These are phyloP conservation scores for Mellivora capensis DNA, from an alignment of 2,113 vertebrate species.

Conservation along the genomic window DNA sequence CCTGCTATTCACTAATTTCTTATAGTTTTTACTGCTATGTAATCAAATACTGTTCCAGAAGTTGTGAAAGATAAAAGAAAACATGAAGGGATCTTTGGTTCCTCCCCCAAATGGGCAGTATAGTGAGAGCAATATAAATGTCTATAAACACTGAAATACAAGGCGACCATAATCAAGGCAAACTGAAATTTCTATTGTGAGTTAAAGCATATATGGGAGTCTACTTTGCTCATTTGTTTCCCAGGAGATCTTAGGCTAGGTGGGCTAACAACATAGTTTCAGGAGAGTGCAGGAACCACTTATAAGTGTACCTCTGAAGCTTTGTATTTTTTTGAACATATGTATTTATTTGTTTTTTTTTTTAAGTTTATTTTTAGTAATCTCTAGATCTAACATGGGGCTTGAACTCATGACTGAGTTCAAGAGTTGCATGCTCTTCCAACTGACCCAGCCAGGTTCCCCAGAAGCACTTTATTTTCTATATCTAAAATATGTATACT, in stretches of 20 bases:
- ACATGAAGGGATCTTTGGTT: not conserved
- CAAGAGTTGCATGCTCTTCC: not conserved
- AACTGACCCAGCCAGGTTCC: not conserved
- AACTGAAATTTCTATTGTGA: not conserved
- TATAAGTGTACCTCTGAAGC: not conserved
- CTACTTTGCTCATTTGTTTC: not conserved
- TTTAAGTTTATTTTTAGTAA: not conserved
- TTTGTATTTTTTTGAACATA: not conserved
- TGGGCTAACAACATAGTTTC: not conserved
- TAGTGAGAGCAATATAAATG: not conserved
- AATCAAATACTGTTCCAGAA: not conserved
- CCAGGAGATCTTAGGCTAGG: not conserved
- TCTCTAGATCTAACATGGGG: not conserved
- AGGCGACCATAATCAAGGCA: not conserved
- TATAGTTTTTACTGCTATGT: not conserved
- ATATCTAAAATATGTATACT: slow-evolving; percentile 25
- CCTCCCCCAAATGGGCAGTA: not conserved
- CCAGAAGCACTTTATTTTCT: not conserved
- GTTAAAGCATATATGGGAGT: not conserved
- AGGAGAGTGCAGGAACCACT: not conserved
- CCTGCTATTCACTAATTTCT: not conserved
- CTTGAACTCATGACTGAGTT: not conserved
- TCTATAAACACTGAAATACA: not conserved
- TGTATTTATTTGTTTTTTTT: not conserved
- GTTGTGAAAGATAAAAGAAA: not conserved